Base-by-base conservation (phyloP, 2,888 invertebrate genomes). In the Tetropium fuscum region DNA sequence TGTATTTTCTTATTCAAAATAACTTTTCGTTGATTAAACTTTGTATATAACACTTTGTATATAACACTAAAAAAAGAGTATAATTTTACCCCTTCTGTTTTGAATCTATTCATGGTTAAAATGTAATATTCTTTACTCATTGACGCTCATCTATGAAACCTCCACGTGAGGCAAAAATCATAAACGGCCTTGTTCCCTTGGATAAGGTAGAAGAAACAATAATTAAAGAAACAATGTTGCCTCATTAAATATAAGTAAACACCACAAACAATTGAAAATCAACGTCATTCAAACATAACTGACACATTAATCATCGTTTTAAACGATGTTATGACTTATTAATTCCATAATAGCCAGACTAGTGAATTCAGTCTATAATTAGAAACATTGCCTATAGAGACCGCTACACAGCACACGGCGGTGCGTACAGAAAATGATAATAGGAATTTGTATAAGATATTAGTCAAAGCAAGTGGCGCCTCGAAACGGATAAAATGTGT, bases 391-490 rank as follows among this genome's bases (percentile, higher is more conserved):
- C 7, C 27, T 44, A 25, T 27, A 44, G 44, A 16, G 44, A 7
- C 3, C 47, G 47, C 47, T 34, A 47, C 32, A 3, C 18, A 3
- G 16, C 10, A 6, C 13, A 20, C 15, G 0, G 2, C n/a, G n/a
- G n/a, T n/a, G n/a, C 11, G 13, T 13, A 43, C 11, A 13, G 22
- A 20, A 20, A 10, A 13, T 20, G 20, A 27, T 18, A 15, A 15
- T 27, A 3, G 6, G 2, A 15, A 27, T 5, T 41, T 15, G n/a
- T 13, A 13, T 5, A 44, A 10, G 8, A 47, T 19, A 18, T 5
- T n/a, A n/a, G n/a, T 20, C 15, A 36, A 18, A 36, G 36, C 5
- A 48, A 22, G 48, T 48, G 48, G 48, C 48, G 48, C 6, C 48
- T 15, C 48, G 15, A n/a, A 10, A 22, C 36, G 48, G 36, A 38